Conservation (phyloP, 2,797 vertebrate species). For the Cottoperca gobio region DNA sequence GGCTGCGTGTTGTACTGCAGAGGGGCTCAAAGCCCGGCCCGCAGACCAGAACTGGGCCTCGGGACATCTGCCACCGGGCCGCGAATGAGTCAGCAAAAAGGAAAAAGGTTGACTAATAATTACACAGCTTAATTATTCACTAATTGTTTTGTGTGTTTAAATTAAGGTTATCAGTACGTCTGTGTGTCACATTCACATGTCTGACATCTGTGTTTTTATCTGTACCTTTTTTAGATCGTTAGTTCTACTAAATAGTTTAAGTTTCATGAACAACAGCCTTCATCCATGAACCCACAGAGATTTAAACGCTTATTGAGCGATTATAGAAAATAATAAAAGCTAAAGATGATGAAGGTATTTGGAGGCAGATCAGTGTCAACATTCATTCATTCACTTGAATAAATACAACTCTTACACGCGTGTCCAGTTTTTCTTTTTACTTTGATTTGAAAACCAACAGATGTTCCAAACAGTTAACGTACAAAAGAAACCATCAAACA, state of each 20-base stretch:
- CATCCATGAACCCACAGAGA: background rate
- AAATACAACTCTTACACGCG: conserved; percentile 9
- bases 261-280: no score
- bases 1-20: background rate
- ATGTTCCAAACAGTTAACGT: conserved; percentile 39
- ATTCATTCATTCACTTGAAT: background rate
- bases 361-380: no score
- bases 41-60: background rate
- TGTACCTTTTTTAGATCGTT: no score
- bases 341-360: no score
- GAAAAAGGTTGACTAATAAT: background rate
- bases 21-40: background rate
- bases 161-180: background rate
- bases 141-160: no score
- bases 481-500: conserved; percentile 59
- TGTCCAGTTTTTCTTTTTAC: conserved; percentile 41
- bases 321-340: no score
- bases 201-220: no score
- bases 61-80: background rate
- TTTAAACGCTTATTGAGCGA: no score
- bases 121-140: background rate
- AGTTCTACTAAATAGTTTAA: no score
- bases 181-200: no score
- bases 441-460: conserved; percentile 49
- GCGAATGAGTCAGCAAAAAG: background rate